Base-by-base conservation (phyloP, 1,140 invertebrate genomes). In the Leptestheria dahalacensis region DNA sequence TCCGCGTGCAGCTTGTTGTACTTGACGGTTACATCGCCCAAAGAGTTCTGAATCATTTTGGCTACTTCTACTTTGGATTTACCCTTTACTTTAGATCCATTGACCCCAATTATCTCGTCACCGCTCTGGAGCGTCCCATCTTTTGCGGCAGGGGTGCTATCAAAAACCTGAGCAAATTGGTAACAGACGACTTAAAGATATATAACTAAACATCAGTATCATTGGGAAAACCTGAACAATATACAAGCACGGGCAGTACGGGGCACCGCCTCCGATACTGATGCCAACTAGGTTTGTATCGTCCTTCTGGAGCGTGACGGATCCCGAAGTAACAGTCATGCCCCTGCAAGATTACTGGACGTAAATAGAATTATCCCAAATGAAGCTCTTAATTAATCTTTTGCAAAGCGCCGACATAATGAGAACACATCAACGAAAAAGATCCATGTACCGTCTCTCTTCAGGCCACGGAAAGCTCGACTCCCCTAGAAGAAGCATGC, bases 1-100 rank as follows among this genome's bases (percentile, higher is more conserved):
- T 98, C 93, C 1, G 94, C 94, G 74, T 98, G 94, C 2, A 99
- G 77, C 74, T 97, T 97, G 71, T 99, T 99, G 69, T 97, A 98
- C 68, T 93, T 88, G 49, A 99, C 88, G 26, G 82, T 86, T 2
- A 99, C 93, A 75, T 91, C 84, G 72, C 88, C 85, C 75, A 88
- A 84, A 50, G 84, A 81, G 1, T 84, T 76, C 73, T 98, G 94
- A 65, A 99, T 99, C 85, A 97, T 89, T 74, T 95, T 92, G 18
- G 95, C 96, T 1, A 99, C 95, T 75, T 97, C 93, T 2, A 93
- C 87, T 78, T 99, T 98, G 1, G 92, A 97, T 71, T 92, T 91
- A 15, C 94, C 93, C 73, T 96, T 97, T 0, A 97, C 91, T 9
- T 83, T 84, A 62, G 84, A 79, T 1, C 85, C 85, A 73, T 97